Evolutionary conservation across 2,888 invertebrate species (phyloP).

Genomic region (Oscheius sp.): DNA sequence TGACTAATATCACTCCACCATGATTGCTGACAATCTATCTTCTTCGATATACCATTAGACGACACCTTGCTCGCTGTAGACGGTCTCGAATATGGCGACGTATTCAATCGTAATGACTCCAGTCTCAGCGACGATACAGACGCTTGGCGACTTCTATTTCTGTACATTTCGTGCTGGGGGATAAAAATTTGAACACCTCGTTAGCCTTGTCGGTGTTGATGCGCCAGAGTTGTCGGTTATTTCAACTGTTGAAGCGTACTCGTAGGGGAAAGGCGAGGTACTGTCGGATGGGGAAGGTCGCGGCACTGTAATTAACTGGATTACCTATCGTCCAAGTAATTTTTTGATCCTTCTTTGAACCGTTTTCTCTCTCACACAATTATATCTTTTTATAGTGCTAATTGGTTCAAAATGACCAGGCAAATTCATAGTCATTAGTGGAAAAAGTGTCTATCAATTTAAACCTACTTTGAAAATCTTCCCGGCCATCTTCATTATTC

Average conservation of each 20-base stretch:
- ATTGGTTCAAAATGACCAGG: too few relatives aligned
- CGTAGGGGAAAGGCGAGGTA: not conserved
- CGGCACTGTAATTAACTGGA: not conserved
- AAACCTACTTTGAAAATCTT: not conserved
- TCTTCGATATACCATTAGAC: not conserved
- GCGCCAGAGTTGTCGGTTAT: not conserved
- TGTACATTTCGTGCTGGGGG: too few relatives aligned
- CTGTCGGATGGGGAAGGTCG: slow-evolving; percentile 2
- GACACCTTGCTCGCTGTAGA: not conserved
- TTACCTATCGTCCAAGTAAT: too few relatives aligned
- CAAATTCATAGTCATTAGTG: too few relatives aligned
- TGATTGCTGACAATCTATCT: not conserved
- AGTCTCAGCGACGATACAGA: slow-evolving; percentile 2
- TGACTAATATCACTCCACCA: slow-evolving; percentile 13
- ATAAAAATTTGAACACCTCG: not conserved
- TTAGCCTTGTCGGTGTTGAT: slow-evolving; percentile 2
- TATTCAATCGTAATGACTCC: slow-evolving; percentile 1
- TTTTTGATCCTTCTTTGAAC: too few relatives aligned
- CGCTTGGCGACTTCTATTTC: slow-evolving; percentile 1
- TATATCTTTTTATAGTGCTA: too few relatives aligned
- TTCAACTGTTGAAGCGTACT: not conserved
- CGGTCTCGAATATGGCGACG: slow-evolving; percentile 1
- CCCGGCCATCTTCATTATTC: not conserved
- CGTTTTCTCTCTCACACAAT: too few relatives aligned
- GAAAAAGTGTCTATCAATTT: not conserved